These are phyloP conservation scores for Idaea straminata DNA, from an alignment of 2,888 invertebrate genomes.

Conservation along the genomic window DNA sequence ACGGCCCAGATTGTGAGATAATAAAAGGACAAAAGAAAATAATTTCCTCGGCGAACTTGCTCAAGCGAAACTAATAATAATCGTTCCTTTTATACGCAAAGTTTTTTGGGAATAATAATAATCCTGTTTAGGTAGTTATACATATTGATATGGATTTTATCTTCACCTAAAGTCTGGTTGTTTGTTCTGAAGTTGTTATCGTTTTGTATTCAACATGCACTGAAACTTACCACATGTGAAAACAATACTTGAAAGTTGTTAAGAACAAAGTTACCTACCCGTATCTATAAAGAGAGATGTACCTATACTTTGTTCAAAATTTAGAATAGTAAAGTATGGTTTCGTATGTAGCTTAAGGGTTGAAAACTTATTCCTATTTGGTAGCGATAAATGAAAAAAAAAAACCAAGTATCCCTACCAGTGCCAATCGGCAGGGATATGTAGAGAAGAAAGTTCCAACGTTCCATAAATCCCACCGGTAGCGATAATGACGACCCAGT, in stretches of 20 bases:
- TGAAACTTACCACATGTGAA: slow-evolving; percentile 12
- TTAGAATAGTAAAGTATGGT: slow-evolving; percentile 11
- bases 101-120: slow-evolving; percentile 36
- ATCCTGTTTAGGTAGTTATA: slow-evolving; percentile 33
- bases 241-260: slow-evolving; percentile 1
- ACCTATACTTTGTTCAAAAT: slow-evolving; percentile 42
- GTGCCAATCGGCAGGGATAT: too few species aligned
- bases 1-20: slow-evolving; percentile 20
- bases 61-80: slow-evolving; percentile 42
- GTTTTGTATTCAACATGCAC: slow-evolving; percentile 23
- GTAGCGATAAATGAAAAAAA: too few species aligned
- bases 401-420: too few species aligned
- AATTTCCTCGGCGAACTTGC: slow-evolving; percentile 19
- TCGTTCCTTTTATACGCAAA: slow-evolving; percentile 40
- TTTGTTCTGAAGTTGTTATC: slow-evolving; percentile 39
- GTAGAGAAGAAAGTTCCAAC: too few species aligned
- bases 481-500: too few species aligned
- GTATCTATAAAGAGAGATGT: slow-evolving; percentile 25
- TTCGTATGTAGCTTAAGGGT: too few species aligned
- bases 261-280: slow-evolving; percentile 15
- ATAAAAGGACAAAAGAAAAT: slow-evolving; percentile 25
- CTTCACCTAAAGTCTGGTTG: slow-evolving; percentile 33
- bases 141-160: slow-evolving; percentile 35
- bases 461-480: too few species aligned
- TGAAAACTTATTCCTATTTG: too few species aligned